phyloP scores from a whole-genome alignment of 1,140 invertebrate species.

The Melipona quadrifasciata region DNA sequence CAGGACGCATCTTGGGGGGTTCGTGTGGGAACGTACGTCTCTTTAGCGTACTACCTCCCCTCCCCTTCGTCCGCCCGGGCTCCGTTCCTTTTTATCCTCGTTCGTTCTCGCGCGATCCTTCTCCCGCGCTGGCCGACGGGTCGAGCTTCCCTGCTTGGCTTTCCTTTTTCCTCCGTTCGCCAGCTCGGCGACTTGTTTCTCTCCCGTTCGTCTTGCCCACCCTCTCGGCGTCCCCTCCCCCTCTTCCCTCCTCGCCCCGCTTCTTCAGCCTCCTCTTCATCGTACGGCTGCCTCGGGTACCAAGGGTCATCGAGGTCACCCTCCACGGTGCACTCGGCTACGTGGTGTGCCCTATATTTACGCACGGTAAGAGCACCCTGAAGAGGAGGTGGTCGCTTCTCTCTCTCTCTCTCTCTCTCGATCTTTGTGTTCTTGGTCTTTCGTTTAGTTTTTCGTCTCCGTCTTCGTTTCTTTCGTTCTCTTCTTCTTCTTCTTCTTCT shows the following conservation, averaged over 20 bases:
- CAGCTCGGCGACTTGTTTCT: conserved; percentile 47
- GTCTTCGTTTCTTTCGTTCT: background rate
- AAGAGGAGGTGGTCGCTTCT: conserved; percentile 58
- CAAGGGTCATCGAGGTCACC: conserved; percentile 73
- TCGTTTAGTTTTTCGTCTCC: conserved; percentile 1
- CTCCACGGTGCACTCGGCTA: conserved; percentile 71
- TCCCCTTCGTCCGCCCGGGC: conserved; percentile 34
- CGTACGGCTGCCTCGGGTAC: conserved; percentile 63
- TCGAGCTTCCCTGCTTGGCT: conserved; percentile 44
- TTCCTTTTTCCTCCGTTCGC: conserved; percentile 52
- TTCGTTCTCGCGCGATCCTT: conserved; percentile 53
- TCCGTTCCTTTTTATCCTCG: conserved; percentile 44
- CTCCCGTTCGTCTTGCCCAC: conserved; percentile 37
- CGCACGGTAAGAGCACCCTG: conserved; percentile 74
- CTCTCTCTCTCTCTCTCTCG: background rate
- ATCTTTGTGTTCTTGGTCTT: conserved; percentile 12
- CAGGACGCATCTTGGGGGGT: conserved; percentile 81
- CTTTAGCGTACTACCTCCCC: conserved; percentile 74
- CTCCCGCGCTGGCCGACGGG: conserved; percentile 13
- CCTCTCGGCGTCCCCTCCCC: conserved; percentile 1
- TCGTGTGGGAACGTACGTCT: conserved; percentile 81
- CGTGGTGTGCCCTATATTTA: conserved; percentile 76
- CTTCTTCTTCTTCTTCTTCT: background rate
- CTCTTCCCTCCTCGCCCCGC: background rate
- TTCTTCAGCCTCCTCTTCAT: conserved; percentile 59